A percentile compares a stretch with the other conserved stretches of the same genome.
Evolutionary conservation across 2,888 invertebrate genomes (phyloP).

Genomic region (Cerastis rubricosa): DNA sequence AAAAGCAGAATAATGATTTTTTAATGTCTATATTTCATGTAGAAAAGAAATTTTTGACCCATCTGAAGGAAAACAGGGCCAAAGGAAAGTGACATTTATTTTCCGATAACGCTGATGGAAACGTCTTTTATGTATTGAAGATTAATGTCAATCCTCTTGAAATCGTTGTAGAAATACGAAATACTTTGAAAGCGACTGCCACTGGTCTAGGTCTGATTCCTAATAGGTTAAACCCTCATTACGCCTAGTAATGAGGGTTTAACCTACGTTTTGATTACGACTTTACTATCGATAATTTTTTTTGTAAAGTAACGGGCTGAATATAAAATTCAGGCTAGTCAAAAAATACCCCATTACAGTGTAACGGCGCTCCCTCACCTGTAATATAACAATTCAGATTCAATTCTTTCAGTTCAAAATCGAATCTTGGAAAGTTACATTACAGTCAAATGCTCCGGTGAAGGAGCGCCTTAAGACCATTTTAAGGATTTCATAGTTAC

Average conservation of each 20-base stretch:
- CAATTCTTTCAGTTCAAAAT: background rate
- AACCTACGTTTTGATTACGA: too few species aligned
- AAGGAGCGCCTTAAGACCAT: background rate
- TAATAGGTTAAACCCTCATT: too few species aligned
- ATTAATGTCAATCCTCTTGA: too few species aligned
- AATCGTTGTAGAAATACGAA: too few species aligned
- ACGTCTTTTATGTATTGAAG: too few species aligned
- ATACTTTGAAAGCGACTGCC: too few species aligned
- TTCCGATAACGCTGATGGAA: too few species aligned
- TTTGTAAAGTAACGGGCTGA: background rate
- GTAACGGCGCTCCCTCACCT: background rate
- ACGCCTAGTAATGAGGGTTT: too few species aligned
- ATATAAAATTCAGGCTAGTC: background rate
- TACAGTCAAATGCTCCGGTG: background rate
- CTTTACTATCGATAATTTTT: too few species aligned
- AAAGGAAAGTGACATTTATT: too few species aligned
- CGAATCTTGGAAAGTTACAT: background rate
- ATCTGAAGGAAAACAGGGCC: background rate
- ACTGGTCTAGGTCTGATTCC: too few species aligned
- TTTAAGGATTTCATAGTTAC: background rate
- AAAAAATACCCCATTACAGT: background rate
- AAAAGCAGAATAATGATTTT: conserved; percentile 3
- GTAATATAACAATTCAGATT: background rate
- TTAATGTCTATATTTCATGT: conserved; percentile 6
- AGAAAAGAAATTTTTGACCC: background rate